Evolutionary conservation across 2,113 vertebrate species (phyloP), one percentile per base, ranked within the genome.

Genomic region (Heterotilapia buettikoferi): DNA sequence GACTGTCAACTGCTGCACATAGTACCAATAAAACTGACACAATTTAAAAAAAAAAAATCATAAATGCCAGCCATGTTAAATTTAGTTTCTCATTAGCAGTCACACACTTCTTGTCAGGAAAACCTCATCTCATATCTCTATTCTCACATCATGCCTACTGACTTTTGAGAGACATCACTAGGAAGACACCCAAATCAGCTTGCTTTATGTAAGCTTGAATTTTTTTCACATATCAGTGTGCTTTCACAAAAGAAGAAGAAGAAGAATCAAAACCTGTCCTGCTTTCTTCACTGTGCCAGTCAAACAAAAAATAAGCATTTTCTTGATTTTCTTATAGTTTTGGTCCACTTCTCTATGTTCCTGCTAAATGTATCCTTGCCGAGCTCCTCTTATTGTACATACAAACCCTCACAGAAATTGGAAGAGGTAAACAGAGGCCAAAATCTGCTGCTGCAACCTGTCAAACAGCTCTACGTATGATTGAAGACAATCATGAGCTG

Each of bases 401-500:
- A 93, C 94, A 96, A 94, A 95, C 91, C 93, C 92, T 84, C 92
- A 91, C 86, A 92, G 95, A 97, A 95, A 96, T 94, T 93, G 92
- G 85, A 90, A 94, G 95, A 93, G 86, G 95, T 96, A 96, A 96
- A 97, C 96, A 96, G 92, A 95, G 95, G 95, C 93, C 94, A 93
- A 91, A 94, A 90, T 84, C 85, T 92, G 93, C 95, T 96, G 94
- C 96, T 96, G 95, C 88, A 78, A 95, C 92, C 92, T 96, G 96
- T 96, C 96, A 97, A 97, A 97, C 96, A 96, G 92, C 93, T 92
- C 90, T 2, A 88, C 89, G 88, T 92, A 92, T 96, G 95, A 97
- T 96, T 96, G 95, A 97, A 94, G 95, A 96, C 96, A 96, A 96
- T 94, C 94, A 94, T 93, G 91, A 94, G 94, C 91, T 91, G 85